These are phyloP conservation scores for Enteromius paludinosus DNA, from an alignment of 2,797 vertebrate genomes.

Conservation along the genomic window DNA sequence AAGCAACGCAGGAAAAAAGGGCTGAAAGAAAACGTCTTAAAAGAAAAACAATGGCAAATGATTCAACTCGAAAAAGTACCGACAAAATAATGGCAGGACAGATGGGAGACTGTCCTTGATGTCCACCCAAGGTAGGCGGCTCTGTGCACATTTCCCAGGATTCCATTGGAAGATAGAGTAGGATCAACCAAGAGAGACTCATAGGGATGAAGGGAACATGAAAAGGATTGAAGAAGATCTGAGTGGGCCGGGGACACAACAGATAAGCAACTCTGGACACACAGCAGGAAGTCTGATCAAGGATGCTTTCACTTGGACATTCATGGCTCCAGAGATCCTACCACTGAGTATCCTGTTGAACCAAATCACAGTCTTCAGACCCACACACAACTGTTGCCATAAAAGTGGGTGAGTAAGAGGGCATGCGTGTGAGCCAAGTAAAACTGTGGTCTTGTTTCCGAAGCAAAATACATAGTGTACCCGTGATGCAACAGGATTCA, in stretches of 20 bases:
- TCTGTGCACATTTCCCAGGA: conserved; percentile 73
- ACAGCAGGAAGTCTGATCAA: conserved; percentile 8
- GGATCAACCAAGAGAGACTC: conserved; percentile 58
- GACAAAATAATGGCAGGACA: conserved; percentile 74
- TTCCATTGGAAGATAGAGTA: conserved; percentile 64
- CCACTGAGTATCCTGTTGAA: conserved; percentile 29
- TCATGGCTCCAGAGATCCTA: conserved; percentile 35
- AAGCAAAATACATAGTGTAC: conserved; percentile 36
- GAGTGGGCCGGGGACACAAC: background rate
- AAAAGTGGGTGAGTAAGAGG: conserved; percentile 28
- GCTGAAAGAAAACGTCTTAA: conserved; percentile 63
- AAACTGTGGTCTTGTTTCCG: conserved; percentile 34
- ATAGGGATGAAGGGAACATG: conserved; percentile 3
- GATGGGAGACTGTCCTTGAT: conserved; percentile 70
- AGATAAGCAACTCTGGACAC: background rate
- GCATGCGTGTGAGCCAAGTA: conserved; percentile 30
- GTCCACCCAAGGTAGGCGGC: conserved; percentile 75
- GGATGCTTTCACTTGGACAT: conserved; percentile 2
- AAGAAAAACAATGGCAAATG: conserved; percentile 75
- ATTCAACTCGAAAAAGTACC: conserved; percentile 68
- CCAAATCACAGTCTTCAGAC: conserved; percentile 39
- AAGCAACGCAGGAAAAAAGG: conserved; percentile 44
- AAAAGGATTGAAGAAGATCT: conserved; percentile 9
- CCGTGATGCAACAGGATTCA: conserved; percentile 29
- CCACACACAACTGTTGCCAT: conserved; percentile 34